Evolutionary conservation across 2,113 vertebrate species (phyloP).

Genomic region (Corythornis madagascariensis): DNA sequence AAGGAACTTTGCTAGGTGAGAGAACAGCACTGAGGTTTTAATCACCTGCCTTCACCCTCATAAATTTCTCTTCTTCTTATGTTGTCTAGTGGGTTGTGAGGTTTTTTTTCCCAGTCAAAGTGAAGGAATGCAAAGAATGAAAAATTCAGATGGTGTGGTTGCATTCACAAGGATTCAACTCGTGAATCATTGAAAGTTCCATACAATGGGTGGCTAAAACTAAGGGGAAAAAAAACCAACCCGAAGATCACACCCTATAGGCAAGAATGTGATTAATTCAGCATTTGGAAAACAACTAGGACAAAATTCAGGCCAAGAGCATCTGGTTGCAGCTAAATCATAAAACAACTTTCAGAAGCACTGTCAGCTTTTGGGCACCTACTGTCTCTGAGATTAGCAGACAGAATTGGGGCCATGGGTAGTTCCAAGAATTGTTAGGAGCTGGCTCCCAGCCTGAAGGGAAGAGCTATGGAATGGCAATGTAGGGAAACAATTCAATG

Average conservation of each 20-base stretch:
- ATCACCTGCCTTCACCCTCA: not conserved
- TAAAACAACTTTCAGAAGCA: not conserved
- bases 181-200: not conserved
- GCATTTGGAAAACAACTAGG: constrained; percentile 2
- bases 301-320: constrained; percentile 18
- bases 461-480: not conserved
- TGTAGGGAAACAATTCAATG: rapidly evolving
- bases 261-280: not conserved
- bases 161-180: not conserved
- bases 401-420: not conserved
- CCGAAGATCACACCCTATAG: not conserved
- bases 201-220: not conserved
- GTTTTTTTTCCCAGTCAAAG: not conserved
- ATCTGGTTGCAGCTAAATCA: constrained; percentile 11
- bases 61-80: not conserved
- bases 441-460: not conserved
- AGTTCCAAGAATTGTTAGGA: not conserved
- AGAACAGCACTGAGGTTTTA: not conserved
- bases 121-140: not conserved
- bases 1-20: not conserved
- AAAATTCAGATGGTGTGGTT: not conserved
- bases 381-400: not conserved
- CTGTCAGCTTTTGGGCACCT: not conserved
- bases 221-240: not conserved
- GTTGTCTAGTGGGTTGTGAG: not conserved